These are phyloP conservation scores for Leptopilina drosophilae DNA, from an alignment of 2,888 invertebrate genomes.

Conservation along the genomic window DNA sequence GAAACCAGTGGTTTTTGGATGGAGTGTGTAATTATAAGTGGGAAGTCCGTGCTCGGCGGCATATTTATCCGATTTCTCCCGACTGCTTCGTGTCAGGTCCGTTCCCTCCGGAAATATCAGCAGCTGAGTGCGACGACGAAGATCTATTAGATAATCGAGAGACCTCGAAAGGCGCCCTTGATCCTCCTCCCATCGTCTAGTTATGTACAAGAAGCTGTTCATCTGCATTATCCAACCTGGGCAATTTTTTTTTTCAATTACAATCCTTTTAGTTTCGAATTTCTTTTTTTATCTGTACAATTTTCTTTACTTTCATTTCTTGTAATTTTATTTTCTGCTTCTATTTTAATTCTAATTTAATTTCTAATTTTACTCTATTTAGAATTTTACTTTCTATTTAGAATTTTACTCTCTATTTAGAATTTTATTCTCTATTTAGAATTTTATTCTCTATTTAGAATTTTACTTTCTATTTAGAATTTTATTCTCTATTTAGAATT, in stretches of 20 bases:
- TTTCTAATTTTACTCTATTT: no score
- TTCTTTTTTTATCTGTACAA: not conserved
- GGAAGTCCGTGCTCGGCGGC: conserved; percentile 84
- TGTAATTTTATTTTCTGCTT: no score
- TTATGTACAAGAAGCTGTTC: conserved; percentile 90
- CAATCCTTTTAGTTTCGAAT: not conserved
- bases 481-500: no score
- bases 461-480: no score
- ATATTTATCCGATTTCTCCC: conserved; percentile 84
- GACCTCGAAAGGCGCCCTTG: conserved; percentile 82
- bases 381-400: no score
- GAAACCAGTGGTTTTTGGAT: conserved; percentile 92
- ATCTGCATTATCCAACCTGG: conserved; percentile 93
- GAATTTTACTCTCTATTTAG: no score
- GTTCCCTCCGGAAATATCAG: conserved; percentile 94
- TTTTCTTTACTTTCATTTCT: no score
- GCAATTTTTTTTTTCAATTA: conserved; percentile 23
- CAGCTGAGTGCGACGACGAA: conserved; percentile 84
- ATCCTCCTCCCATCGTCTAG: conserved; percentile 89
- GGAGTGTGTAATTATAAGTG: conserved; percentile 86
- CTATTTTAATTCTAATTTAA: no score
- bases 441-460: no score
- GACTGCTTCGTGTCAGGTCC: conserved; percentile 85
- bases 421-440: no score
- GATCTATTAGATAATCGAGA: conserved; percentile 85